phyloP scores from a whole-genome alignment of 2,113 vertebrate genomes.

The Dolichallabes microphthalmus region DNA sequence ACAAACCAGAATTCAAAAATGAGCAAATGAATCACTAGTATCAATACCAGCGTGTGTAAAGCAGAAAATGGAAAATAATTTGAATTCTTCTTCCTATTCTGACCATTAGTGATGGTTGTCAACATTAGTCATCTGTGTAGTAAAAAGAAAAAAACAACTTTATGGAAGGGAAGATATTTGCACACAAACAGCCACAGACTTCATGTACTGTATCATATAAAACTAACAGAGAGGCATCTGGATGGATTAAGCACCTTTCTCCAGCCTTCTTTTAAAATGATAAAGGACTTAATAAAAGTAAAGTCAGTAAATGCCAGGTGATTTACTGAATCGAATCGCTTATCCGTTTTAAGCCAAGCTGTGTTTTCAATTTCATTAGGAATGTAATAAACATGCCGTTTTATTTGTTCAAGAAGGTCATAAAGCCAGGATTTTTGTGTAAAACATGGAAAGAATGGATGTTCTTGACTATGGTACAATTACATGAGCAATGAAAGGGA shows the following conservation, averaged over 20 bases:
- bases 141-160: neutral
- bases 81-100: neutral
- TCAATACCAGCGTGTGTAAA: neutral
- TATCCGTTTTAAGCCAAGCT: neutral
- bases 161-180: neutral
- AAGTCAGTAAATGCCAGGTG: neutral
- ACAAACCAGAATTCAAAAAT: neutral
- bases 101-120: neutral
- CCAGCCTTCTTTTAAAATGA: neutral
- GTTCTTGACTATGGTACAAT: neutral
- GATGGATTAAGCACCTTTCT: neutral
- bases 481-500: neutral
- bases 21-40: neutral
- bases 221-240: neutral
- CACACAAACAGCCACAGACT: neutral
- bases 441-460: neutral
- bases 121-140: neutral
- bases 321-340: neutral
- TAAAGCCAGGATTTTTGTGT: neutral
- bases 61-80: neutral
- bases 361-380: neutral
- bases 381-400: neutral
- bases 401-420: neutral
- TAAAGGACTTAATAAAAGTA: neutral
- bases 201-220: slow-evolving; percentile 3